phyloP scores from a whole-genome alignment of 2,113 vertebrate genomes.

The Embiotoca jacksoni region DNA sequence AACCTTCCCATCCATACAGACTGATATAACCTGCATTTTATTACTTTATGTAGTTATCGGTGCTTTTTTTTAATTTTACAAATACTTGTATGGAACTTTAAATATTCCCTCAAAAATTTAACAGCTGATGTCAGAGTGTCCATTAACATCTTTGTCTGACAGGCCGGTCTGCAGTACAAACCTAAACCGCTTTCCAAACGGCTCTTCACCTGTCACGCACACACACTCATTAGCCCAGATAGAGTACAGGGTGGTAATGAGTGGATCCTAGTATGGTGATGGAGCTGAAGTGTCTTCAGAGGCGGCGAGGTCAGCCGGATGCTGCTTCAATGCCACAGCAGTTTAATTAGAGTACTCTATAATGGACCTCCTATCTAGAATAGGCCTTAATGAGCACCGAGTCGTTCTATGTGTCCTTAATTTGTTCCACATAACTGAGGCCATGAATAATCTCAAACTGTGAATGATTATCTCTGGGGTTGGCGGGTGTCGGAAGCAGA shows the following conservation, averaged over 20 bases:
- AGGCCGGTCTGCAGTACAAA: neutral
- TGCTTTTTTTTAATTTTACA: no score
- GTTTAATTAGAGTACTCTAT: constrained; percentile 69
- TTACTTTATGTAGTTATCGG: no score
- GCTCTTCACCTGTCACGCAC: constrained; percentile 4
- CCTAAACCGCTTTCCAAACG: constrained; percentile 30
- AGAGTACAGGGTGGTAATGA: constrained; percentile 50
- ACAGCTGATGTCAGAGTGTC: neutral
- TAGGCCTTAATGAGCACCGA: constrained; percentile 64
- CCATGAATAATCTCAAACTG: constrained; percentile 59
- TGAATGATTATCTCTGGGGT: constrained; percentile 47
- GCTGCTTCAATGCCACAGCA: constrained; percentile 42
- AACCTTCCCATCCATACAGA: no score
- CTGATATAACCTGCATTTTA: no score
- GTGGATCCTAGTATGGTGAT: constrained; percentile 54
- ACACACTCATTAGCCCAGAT: constrained; percentile 43
- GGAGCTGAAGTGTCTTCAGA: constrained; percentile 55
- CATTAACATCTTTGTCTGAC: constrained; percentile 19
- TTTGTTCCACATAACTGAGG: constrained; percentile 66
- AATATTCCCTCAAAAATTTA: no score
- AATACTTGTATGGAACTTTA: no score
- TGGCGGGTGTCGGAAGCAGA: neutral
- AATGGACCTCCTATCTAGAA: constrained; percentile 56
- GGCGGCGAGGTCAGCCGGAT: constrained; percentile 57
- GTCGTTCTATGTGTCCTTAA: constrained; percentile 64